Base-by-base conservation (phyloP, 2,888 invertebrate species). In the Folsomia candida region DNA sequence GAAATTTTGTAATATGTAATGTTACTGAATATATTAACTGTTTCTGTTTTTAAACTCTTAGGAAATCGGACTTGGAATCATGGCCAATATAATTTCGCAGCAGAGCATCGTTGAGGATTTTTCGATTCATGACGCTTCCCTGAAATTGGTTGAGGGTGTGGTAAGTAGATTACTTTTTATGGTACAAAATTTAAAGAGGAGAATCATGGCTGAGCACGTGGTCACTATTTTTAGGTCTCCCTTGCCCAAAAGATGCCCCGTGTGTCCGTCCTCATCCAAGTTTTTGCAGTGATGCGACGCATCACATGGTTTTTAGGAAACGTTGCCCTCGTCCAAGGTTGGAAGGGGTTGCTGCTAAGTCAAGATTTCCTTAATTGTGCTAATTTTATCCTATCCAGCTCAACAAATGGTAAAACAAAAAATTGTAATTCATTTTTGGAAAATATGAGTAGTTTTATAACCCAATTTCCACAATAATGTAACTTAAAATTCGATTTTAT, bases 31-130 rank as follows among this genome's bases (percentile, higher is more conserved):
- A 22, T 58, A 58, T 58, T 58, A 9, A 9, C 20, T 14, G 9
- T 14, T 58, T 68, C 37, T 37, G 51, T 29, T 71, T 61, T 51
- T 54, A 3, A 58, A n/a, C n/a, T n/a, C n/a, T n/a, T n/a, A 87
- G 87, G 95, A 95, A 85, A 91, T 94, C 77, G 84, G 92, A 51
- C 84, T 94, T 20, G 94, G 94, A 4, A 91, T 93, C 68, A 85
- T 93, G 71, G 92, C 90, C 1, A 95, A 95, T 83, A 89, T 94
- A 87, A 89, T 90, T 74, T 90, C 90, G 80, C 87, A 89, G 71
- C 85, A 86, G 70, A 86, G 87, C 72, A 87, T 88, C 1, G 86
- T 89, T 22, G 83, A 85, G 66, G 84, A 84, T 26, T 83, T 90
- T 18, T 85, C 89, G 28, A 83, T 85, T 24, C 86, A 87, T 79